Base-by-base conservation (phyloP, 2,797 vertebrate species). In the Octomys mimax region DNA sequence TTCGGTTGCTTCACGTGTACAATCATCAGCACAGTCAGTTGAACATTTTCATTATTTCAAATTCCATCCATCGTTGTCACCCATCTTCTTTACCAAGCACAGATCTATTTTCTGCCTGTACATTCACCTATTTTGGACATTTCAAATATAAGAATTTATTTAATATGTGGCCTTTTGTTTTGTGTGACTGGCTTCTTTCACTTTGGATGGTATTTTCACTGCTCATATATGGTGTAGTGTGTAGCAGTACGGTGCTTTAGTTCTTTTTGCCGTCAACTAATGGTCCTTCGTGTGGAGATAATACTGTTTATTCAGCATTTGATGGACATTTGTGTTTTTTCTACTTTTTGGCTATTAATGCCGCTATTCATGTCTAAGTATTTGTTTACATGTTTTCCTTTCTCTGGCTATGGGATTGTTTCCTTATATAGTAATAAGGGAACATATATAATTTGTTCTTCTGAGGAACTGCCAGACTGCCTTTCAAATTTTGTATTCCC, bases 221-320 rank as follows among this genome's bases (percentile, higher is more conserved):
- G 54, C 52, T 88, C 19, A 42, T 88, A 49, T 16, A 28, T 42
- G 24, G 59, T 21, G 6, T 71, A 77, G 42, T 42, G 57, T n/a
- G 46, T 52, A 52, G 33, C 75, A 78, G 49, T 52, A 52, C 24
- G 42, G 12, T 77, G 46, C 42, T 21, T 52, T 19, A 64, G 14
- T 57, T 90, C 62, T 92, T 92, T 82, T 81, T 83, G 79, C 79
- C 71, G 8, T 86, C 14, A 42, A 64, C 46, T 96, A 62, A n/a
- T 91, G 66, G 6, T 93, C 16, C 1, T 6, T 36, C 54, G 52
- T 64, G 2, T 83, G 33, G 57, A 18, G 78, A 33, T 87, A 26
- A 42, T 42, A 89, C 93, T 89, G 4, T 52, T 52, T 78, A 19
- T 78, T 52, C 31, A n/a, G 18, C 77, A 54, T 79, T 79, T 79